A percentile compares a stretch with the other conserved stretches of the same genome.
Evolutionary conservation across 2,797 vertebrate genomes (phyloP).

Genomic region (Pseudochromis fuscus): DNA sequence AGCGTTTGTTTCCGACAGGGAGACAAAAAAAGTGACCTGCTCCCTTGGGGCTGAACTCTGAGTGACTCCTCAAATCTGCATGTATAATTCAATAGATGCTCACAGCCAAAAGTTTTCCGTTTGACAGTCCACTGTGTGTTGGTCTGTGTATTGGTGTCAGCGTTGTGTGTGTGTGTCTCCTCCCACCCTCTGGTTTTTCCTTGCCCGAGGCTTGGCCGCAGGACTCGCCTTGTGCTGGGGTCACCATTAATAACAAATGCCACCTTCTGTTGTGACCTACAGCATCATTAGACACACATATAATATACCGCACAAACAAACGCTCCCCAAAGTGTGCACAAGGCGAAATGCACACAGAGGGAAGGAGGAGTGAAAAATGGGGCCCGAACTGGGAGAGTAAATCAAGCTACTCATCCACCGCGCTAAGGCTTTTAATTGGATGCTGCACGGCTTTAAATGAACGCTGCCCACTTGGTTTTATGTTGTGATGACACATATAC

Average conservation of each 20-base stretch:
- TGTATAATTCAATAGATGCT: slow-evolving; percentile 64
- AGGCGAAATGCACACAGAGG: slow-evolving; percentile 19
- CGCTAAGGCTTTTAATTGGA: slow-evolving; percentile 37
- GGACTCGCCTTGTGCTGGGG: slow-evolving; percentile 65
- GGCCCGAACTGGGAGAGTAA: slow-evolving; percentile 20
- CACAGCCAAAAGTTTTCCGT: slow-evolving; percentile 63
- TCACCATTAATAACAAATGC: slow-evolving; percentile 86
- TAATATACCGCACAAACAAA: slow-evolving; percentile 50
- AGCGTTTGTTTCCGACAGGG: slow-evolving; percentile 17
- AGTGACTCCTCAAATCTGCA: slow-evolving; percentile 70
- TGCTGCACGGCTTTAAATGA: slow-evolving; percentile 36
- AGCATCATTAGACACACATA: slow-evolving; percentile 60
- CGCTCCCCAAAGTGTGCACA: slow-evolving; percentile 11
- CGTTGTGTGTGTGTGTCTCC: slow-evolving; percentile 14
- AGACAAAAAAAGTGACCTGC: slow-evolving; percentile 44
- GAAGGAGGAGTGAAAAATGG: slow-evolving; percentile 33
- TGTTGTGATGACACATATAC: slow-evolving; percentile 36
- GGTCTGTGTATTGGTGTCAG: slow-evolving; percentile 47
- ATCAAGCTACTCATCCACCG: slow-evolving; percentile 27
- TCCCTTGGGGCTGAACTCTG: slow-evolving; percentile 65
- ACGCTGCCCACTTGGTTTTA: slow-evolving; percentile 24
- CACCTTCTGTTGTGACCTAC: slow-evolving; percentile 82
- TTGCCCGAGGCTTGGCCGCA: slow-evolving; percentile 66
- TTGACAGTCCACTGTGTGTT: slow-evolving; percentile 33
- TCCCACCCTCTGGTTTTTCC: slow-evolving; percentile 61